phyloP scores from a whole-genome alignment of 92 coral and sea anemone genomes.

The Porites evermanni region DNA sequence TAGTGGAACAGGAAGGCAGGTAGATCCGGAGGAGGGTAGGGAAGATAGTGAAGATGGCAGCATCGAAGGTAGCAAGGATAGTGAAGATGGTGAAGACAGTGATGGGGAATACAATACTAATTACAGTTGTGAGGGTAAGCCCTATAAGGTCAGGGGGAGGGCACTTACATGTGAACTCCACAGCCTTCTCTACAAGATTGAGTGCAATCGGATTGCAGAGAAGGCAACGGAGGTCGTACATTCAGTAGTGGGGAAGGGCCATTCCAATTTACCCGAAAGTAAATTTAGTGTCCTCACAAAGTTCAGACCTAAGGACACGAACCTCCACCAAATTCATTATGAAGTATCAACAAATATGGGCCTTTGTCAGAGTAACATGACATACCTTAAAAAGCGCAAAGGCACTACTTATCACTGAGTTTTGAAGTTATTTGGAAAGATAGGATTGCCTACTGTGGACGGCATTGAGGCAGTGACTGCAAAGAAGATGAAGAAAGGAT shows the following conservation, averaged over 20 bases:
- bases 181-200: constrained; percentile 48
- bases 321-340: constrained; percentile 3
- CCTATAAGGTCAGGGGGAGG: constrained; percentile 3
- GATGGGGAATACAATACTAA: not conserved
- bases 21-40: not conserved
- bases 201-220: constrained; percentile 29
- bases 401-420: no score
- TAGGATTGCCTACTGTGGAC: no score
- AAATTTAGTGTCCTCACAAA: constrained; percentile 48
- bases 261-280: constrained; percentile 51
- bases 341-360: no score
- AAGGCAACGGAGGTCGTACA: constrained; percentile 43
- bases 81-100: constrained; percentile 28
- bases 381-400: no score
- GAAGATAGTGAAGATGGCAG: not conserved
- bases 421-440: no score
- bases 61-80: not conserved
- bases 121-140: constrained; percentile 16
- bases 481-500: no score
- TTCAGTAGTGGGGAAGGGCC: constrained; percentile 44
- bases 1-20: not conserved
- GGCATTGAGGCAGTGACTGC: no score
- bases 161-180: constrained; percentile 46
- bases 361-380: no score
- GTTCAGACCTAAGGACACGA: constrained; percentile 45